Conservation (phyloP, 2,797 vertebrate genomes). For the Lateolabrax maculatus region DNA sequence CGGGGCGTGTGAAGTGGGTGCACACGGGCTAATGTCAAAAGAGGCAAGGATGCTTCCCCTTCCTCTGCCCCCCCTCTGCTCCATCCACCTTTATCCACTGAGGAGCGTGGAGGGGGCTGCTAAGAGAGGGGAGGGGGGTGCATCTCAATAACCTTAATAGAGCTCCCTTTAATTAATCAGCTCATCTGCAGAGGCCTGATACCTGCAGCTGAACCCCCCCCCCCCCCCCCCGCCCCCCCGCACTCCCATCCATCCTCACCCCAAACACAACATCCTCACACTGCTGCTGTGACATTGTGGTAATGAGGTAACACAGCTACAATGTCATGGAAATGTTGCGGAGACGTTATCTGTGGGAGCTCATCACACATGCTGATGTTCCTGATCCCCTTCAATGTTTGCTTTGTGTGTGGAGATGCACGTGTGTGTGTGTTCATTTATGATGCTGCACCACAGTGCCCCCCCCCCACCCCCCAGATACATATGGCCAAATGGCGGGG, state of each 20-base stretch:
- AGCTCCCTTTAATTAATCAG: slow-evolving; percentile 87
- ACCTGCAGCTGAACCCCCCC: slow-evolving; percentile 80
- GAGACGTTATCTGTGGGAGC: slow-evolving; percentile 85
- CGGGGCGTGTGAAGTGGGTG: slow-evolving; percentile 65
- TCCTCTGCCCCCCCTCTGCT: slow-evolving; percentile 45
- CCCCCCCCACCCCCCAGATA: slow-evolving; percentile 1
- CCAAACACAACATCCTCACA: slow-evolving; percentile 81
- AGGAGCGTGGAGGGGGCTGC: slow-evolving; percentile 62
- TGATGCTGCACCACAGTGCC: slow-evolving; percentile 13
- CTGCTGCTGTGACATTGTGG: slow-evolving; percentile 84
- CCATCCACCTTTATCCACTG: slow-evolving; percentile 74
- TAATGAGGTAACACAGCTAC: slow-evolving; percentile 87
- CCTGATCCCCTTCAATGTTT: slow-evolving; percentile 85
- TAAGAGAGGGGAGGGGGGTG: slow-evolving; percentile 47
- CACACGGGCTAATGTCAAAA: slow-evolving; percentile 77
- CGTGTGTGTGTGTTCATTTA: slow-evolving; percentile 33
- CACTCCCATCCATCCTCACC: slow-evolving; percentile 52
- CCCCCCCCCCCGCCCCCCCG: not conserved
- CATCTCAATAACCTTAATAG: slow-evolving; percentile 86
- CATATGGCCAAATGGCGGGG: slow-evolving; percentile 62
- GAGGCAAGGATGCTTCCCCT: slow-evolving; percentile 75
- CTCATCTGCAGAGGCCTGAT: slow-evolving; percentile 83
- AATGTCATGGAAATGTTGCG: slow-evolving; percentile 85
- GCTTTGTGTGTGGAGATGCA: slow-evolving; percentile 44
- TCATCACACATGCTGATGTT: slow-evolving; percentile 87